Base-by-base conservation (phyloP, 1,140 invertebrate genomes). In the Dinoponera quadriceps region DNA sequence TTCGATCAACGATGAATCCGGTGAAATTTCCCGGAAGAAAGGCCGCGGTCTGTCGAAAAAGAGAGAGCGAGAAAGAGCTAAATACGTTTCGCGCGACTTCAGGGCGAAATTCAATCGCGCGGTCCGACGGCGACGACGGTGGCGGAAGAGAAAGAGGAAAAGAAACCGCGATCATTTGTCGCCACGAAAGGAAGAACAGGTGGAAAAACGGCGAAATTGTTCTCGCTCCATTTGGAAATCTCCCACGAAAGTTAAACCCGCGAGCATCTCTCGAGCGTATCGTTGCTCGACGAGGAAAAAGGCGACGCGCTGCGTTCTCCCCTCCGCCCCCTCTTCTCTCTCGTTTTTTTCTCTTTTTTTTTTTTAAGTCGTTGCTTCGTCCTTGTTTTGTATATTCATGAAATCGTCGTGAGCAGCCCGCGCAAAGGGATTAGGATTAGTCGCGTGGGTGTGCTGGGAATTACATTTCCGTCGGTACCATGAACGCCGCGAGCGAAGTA, bases 181-280 rank as follows among this genome's bases (percentile, higher is more conserved):
- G 65, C 7, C 2, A 9, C 25, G 44, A 65, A 75, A 71, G 14
- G 29, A 74, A 86, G 57, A 29, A 86, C 71, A 29, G 27, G 22
- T 60, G 81, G 81, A 60, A 83, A 74, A 85, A 18, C 85, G 77
- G 74, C 74, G 55, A 78, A 83, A 86, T 78, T 33, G 80, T 82
- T 77, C 80, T 77, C 33, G 59, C 78, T 83, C 66, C 48, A 83
- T 86, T 86, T 62, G 65, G 44, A 83, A 74, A 73, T 83, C 74
- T 86, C 71, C 44, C 65, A 71, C 54, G 80, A 77, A 85, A 83
- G 81, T 85, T 85, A 69, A 83, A 81, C 57, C 60, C 66, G 68
- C 65, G 20, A 68, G 20, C 38, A 38, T 27, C 69, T 66, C 68
- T 74, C 57, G 73, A 72, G 82, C 84, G 74, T 86, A 33, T 62